A percentile compares a stretch with the other conserved stretches of the same genome.
Conservation (phyloP, 2,888 invertebrate species). For the Micoletzkya japonica region DNA sequence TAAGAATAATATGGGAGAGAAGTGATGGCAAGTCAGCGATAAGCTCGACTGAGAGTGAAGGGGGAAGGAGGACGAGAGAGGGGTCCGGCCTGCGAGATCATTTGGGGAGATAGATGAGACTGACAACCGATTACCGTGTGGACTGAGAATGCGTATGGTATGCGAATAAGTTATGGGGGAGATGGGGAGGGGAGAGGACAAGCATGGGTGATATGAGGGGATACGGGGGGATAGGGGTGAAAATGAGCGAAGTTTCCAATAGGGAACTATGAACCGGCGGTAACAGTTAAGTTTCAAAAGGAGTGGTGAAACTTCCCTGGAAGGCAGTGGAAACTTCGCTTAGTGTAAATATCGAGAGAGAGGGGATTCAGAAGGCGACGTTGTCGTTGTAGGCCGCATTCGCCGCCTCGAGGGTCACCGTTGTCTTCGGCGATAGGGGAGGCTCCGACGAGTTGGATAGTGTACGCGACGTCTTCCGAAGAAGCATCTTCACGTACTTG, state of each 20-base stretch:
- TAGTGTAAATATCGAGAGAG: neutral
- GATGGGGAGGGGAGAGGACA: neutral
- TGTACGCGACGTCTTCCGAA: constrained; percentile 60
- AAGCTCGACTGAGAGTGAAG: too few relatives aligned
- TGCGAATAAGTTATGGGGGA: neutral
- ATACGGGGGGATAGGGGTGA: too few relatives aligned
- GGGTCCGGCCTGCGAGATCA: too few relatives aligned
- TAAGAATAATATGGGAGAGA: too few relatives aligned
- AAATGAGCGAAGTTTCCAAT: too few relatives aligned
- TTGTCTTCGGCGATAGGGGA: constrained; percentile 55
- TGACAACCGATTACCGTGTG: too few relatives aligned
- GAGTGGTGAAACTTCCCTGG: neutral
- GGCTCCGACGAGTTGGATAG: constrained; percentile 60
- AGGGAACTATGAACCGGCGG: too few relatives aligned
- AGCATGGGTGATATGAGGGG: neutral
- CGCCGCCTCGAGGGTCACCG: constrained; percentile 47
- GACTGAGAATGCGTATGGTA: too few relatives aligned
- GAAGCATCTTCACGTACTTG: constrained; percentile 55
- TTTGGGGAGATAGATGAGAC: too few relatives aligned
- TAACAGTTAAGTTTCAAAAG: too few relatives aligned
- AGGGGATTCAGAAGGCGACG: neutral
- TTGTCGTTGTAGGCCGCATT: constrained; percentile 28
- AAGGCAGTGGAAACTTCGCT: neutral
- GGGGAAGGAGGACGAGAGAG: too few relatives aligned
- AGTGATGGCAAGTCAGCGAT: too few relatives aligned